Evolutionary conservation across 1,140 invertebrate species (phyloP).

Genomic region (Drosophila mauritiana): DNA sequence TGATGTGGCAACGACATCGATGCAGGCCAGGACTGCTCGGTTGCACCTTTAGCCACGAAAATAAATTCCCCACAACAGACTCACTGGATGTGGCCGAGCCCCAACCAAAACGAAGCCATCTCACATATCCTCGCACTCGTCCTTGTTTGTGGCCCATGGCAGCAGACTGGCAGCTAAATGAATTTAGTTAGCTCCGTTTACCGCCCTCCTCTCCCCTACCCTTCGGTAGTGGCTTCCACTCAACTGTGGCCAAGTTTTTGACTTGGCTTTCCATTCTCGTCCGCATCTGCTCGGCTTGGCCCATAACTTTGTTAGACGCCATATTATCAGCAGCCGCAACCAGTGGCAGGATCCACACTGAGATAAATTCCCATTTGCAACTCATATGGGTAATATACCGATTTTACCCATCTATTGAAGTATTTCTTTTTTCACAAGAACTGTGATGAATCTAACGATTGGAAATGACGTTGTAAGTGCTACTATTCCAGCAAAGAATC

Average conservation of each 20-base stretch:
- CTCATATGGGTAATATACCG: too few species aligned
- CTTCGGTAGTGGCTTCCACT: background rate
- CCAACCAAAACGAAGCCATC: background rate
- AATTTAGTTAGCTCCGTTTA: slow-evolving; percentile 49
- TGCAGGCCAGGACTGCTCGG: slow-evolving; percentile 37
- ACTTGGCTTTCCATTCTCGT: slow-evolving; percentile 52
- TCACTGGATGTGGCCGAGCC: background rate
- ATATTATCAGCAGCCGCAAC: slow-evolving; percentile 51
- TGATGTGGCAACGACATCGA: slow-evolving; percentile 63
- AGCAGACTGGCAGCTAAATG: slow-evolving; percentile 49
- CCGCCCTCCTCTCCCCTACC: too few species aligned
- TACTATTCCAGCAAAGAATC: too few species aligned
- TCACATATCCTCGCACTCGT: slow-evolving; percentile 4
- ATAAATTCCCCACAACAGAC: slow-evolving; percentile 45
- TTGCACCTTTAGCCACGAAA: slow-evolving; percentile 56
- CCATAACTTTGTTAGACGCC: slow-evolving; percentile 58
- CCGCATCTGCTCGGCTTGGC: slow-evolving; percentile 44
- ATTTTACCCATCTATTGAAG: too few species aligned
- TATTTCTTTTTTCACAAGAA: too few species aligned
- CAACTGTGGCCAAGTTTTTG: slow-evolving; percentile 49
- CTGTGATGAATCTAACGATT: too few species aligned
- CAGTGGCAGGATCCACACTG: slow-evolving; percentile 20
- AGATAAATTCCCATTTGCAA: background rate
- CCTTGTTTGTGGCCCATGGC: slow-evolving; percentile 1
- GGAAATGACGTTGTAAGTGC: too few species aligned